Percentiles rank a stretch among this genome's conserved stretches.
Conservation (phyloP, 2,888 invertebrate genomes). For the Synergus itoensis region DNA sequence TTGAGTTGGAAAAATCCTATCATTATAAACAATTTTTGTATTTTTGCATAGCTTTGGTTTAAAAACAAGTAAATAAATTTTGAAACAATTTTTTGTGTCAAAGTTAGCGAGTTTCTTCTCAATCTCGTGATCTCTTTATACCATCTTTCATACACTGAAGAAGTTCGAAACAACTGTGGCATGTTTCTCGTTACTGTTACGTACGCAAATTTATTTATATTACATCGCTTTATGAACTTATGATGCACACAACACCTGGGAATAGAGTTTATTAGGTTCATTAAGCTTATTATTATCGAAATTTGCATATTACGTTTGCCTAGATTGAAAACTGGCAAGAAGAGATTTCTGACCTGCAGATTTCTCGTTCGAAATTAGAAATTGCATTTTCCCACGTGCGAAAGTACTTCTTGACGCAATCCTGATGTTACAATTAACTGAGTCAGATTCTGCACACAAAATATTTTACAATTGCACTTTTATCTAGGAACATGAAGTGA, state of each 20-base stretch:
- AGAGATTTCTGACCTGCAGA: background rate
- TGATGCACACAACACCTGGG: background rate
- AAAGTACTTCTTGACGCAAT: slow-evolving; percentile 13
- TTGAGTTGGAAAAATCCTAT: background rate
- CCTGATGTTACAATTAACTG: slow-evolving; percentile 7
- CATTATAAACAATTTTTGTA: background rate
- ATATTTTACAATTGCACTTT: too few species aligned
- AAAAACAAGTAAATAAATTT: background rate
- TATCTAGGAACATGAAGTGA: background rate
- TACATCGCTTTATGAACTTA: background rate
- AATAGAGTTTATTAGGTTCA: slow-evolving; percentile 9
- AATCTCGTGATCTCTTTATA: too few species aligned
- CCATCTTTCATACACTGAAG: background rate
- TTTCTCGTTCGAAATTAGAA: slow-evolving; percentile 9
- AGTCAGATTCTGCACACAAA: background rate
- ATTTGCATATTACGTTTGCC: background rate
- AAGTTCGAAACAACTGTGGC: background rate
- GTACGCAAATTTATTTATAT: background rate
- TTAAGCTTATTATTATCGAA: background rate
- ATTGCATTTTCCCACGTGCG: slow-evolving; percentile 12
- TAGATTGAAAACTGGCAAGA: background rate
- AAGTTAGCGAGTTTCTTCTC: too few species aligned
- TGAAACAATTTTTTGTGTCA: too few species aligned
- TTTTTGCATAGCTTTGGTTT: background rate
- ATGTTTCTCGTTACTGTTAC: background rate